Evolutionary conservation across 2,797 vertebrate genomes (phyloP).

Genomic region (Sitta carolinensis): DNA sequence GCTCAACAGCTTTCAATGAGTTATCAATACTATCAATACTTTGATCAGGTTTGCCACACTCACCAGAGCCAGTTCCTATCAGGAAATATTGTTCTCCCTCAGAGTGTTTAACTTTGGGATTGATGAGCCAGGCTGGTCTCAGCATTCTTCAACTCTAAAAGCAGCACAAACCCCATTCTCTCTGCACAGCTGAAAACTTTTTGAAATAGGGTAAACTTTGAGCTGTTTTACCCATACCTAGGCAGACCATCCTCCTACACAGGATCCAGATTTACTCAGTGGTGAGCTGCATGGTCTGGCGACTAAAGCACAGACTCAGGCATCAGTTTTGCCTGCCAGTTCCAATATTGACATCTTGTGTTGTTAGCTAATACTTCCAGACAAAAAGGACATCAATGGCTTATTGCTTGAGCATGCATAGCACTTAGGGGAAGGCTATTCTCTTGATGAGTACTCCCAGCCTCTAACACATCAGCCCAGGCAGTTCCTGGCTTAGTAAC

Average conservation of each 20-base stretch:
- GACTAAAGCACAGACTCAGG: not conserved
- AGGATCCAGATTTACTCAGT: not conserved
- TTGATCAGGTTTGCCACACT: not conserved
- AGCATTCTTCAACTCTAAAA: not conserved
- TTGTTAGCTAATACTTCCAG: slow-evolving; percentile 14
- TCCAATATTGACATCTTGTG: slow-evolving; percentile 51
- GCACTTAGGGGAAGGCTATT: not conserved
- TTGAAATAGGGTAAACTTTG: not conserved
- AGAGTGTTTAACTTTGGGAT: not conserved
- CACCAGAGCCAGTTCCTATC: not conserved
- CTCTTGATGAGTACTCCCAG: not conserved
- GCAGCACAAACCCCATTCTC: not conserved
- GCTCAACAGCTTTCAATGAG: not conserved
- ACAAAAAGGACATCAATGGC: slow-evolving; percentile 21
- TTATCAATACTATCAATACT: not conserved
- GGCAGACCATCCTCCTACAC: not conserved
- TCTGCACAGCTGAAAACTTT: not conserved
- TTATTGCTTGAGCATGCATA: not conserved
- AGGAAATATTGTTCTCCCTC: not conserved
- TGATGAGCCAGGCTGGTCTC: not conserved
- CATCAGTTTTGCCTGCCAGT: not conserved
- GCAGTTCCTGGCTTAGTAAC: not conserved
- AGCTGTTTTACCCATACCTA: not conserved
- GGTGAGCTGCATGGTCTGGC: not conserved
- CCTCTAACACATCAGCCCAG: not conserved